A percentile compares a stretch with the other conserved stretches of the same genome.
These are phyloP conservation scores for Styela clava DNA, from an alignment of 23 tunicate genomes.

Conservation along the genomic window DNA sequence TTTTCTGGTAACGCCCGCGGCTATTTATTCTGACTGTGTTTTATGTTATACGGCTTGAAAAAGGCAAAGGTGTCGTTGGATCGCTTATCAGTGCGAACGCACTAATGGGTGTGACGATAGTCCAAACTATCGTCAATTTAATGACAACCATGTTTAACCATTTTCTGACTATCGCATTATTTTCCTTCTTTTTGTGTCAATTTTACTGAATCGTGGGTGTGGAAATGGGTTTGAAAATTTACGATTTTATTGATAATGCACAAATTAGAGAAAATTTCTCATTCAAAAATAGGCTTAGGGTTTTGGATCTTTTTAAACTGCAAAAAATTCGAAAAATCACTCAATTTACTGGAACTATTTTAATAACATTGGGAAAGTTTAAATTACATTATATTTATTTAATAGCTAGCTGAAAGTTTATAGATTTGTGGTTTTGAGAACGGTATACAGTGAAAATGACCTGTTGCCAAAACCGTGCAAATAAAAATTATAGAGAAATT, in stretches of 20 bases:
- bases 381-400: no score
- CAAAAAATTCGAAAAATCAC: no score
- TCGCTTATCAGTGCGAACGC: constrained; percentile 29
- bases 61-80: constrained; percentile 24
- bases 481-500: no score
- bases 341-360: no score
- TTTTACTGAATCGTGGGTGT: background rate
- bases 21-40: constrained; percentile 18
- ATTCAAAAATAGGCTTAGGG: no score
- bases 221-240: background rate
- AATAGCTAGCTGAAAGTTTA: no score
- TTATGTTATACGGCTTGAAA: constrained; percentile 1
- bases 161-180: background rate
- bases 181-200: background rate
- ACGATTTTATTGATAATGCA: background rate
- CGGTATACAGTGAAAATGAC: no score
- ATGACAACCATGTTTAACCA: constrained; percentile 21
- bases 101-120: constrained; percentile 30
- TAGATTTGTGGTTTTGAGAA: no score
- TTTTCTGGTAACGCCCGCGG: constrained; percentile 32
- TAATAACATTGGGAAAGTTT: no score
- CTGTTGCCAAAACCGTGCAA: no score
- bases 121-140: constrained; percentile 7
- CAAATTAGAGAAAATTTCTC: background rate
- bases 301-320: no score